Conservation (phyloP, 2,113 vertebrate genomes). For the Gopherus evgoodei region DNA sequence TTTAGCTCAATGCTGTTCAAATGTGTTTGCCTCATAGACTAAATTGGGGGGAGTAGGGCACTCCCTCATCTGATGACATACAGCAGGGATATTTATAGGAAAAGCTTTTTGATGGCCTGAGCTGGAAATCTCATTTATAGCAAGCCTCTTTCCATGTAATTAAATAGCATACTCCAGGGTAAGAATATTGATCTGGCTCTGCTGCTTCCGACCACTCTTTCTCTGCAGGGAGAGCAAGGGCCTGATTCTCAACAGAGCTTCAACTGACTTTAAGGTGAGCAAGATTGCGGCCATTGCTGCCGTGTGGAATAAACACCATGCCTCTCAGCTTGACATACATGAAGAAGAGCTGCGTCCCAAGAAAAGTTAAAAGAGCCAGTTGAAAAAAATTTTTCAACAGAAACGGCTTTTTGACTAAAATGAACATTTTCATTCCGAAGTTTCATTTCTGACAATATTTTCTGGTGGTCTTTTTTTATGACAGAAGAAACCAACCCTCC, state of each 20-base stretch:
- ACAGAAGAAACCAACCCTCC: background rate
- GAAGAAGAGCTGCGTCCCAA: fast-evolving
- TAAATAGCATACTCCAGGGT: background rate
- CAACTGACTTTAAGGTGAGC: fast-evolving
- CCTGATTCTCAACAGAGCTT: fast-evolving
- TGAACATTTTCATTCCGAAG: background rate
- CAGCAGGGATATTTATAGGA: slow-evolving; percentile 17
- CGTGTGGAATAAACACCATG: fast-evolving
- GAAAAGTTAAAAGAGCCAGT: background rate
- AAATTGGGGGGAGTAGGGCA: background rate
- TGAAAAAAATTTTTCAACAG: background rate
- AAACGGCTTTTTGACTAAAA: background rate
- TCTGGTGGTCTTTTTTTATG: background rate
- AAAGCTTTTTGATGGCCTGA: slow-evolving; percentile 40
- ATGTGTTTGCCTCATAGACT: background rate
- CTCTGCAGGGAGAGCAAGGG: fast-evolving
- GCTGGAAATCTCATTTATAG: background rate
- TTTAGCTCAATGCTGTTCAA: background rate
- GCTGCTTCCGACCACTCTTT: background rate
- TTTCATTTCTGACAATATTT: background rate
- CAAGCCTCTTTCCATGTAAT: background rate
- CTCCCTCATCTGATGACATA: background rate
- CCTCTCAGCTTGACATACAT: fast-evolving
- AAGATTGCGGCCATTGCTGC: fast-evolving
- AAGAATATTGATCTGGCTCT: slow-evolving; percentile 8